Conservation (phyloP, 1,140 invertebrate species). For the Campoletis sonorensis region DNA sequence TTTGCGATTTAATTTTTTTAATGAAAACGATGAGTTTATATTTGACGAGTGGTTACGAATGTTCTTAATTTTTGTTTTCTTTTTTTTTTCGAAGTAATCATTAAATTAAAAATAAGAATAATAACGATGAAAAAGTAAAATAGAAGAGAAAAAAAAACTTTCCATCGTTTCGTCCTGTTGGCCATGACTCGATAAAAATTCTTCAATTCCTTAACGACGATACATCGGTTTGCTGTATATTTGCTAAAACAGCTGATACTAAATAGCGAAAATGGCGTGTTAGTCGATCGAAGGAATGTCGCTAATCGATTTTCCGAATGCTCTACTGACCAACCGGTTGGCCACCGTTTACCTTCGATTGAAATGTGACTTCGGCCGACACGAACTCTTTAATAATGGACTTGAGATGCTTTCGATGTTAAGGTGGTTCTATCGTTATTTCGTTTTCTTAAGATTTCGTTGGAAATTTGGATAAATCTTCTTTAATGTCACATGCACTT, state of each 20-base stretch:
- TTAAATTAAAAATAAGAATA: too few species aligned
- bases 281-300: not conserved
- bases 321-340: not conserved
- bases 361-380: not conserved
- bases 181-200: constrained; percentile 11
- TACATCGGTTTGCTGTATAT: not conserved
- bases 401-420: not conserved
- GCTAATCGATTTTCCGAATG: constrained; percentile 2
- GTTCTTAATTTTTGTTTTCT: too few species aligned
- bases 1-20: too few species aligned
- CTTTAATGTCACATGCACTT: too few species aligned
- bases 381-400: not conserved
- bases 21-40: too few species aligned
- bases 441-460: too few species aligned
- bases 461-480: too few species aligned
- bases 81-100: too few species aligned
- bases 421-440: too few species aligned
- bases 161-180: not conserved
- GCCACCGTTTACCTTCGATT: not conserved
- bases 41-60: too few species aligned
- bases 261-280: not conserved
- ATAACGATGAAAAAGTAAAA: too few species aligned
- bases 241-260: not conserved
- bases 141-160: not conserved
- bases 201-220: not conserved